phyloP scores from a whole-genome alignment of 2,113 vertebrate species.

The Larimichthys crocea region DNA sequence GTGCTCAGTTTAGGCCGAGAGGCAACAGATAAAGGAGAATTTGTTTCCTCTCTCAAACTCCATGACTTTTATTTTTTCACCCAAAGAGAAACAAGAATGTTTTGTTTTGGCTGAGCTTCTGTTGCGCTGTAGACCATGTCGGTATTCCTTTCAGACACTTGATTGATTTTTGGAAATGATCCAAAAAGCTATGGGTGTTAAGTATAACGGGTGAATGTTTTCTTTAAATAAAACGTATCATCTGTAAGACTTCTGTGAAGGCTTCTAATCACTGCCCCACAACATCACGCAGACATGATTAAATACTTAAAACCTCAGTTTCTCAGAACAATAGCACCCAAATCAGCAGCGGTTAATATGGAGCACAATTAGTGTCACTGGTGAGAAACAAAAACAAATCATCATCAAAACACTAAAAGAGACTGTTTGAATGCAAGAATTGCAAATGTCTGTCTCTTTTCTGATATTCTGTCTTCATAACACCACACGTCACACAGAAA shows the following conservation, averaged over 20 bases:
- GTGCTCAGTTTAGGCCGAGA: conserved; percentile 45
- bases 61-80: conserved; percentile 37
- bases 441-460: background rate
- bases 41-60: conserved; percentile 53
- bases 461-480: background rate
- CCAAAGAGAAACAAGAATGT: conserved; percentile 46
- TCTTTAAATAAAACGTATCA: conserved; percentile 23
- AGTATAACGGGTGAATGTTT: conserved; percentile 20
- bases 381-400: background rate
- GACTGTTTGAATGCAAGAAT: background rate
- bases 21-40: conserved; percentile 57
- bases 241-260: conserved; percentile 18
- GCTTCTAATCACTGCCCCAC: conserved; percentile 5
- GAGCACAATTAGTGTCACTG: background rate
- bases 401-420: no score
- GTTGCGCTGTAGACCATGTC: conserved; percentile 26
- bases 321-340: background rate
- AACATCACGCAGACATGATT: conserved; percentile 12
- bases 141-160: conserved; percentile 44
- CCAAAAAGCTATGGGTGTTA: conserved; percentile 52
- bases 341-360: background rate
- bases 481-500: background rate
- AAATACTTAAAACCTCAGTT: background rate
- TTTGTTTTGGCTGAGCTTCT: conserved; percentile 65
- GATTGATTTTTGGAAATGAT: conserved; percentile 57